Base-by-base conservation (phyloP, 2,888 invertebrate species). In the Xestoiulus laeticollis region DNA sequence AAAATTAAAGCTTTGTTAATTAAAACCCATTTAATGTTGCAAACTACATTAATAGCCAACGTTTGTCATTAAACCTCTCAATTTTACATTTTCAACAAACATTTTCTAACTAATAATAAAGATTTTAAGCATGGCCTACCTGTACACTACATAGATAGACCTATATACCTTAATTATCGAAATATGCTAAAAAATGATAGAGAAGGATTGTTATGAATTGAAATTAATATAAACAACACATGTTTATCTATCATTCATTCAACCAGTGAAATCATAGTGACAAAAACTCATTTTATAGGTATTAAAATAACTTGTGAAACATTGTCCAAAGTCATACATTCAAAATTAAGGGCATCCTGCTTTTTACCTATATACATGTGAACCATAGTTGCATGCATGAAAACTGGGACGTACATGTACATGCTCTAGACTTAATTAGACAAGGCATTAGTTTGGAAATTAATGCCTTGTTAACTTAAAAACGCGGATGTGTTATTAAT, bases 281-380 rank as follows among this genome's bases (percentile, higher is more conserved):
- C 19, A 48, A 48, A 48, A 48, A 48, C 48, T 16, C 12, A 48
- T 48, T 48, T 48, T 48, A 48, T 14, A 48, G n/a, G 8, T n/a
- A 59, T 59, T 59, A 22, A 22, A 59, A 22, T 6, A n/a, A 59
- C 2, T 1, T 22, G 2, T n/a, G 59, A n/a, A 59, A 59, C 22
- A 59, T 59, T 59, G 59, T 59, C n/a, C 6, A 59, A 59, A 59
- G 22, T 59, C 8, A 59, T 59, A 19, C 59, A n/a, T 59, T n/a
- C 59, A 19, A 59, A 59, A 59, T 59, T 59, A 59, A 59, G 59
- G 59, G 59, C 59, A 59, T 59, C 59, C 59, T 59, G 59, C 59
- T 59, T 59, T 59, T 59, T 59, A 5, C 8, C n/a, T 19, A 59
- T n/a, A 59, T 22, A 59, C 22, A n/a, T 16, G 4, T 22, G n/a